These are phyloP conservation scores for Phacellophora camtschatica DNA, from an alignment of 30 jellyfish, hydroid and myxozoan species.

Conservation along the genomic window DNA sequence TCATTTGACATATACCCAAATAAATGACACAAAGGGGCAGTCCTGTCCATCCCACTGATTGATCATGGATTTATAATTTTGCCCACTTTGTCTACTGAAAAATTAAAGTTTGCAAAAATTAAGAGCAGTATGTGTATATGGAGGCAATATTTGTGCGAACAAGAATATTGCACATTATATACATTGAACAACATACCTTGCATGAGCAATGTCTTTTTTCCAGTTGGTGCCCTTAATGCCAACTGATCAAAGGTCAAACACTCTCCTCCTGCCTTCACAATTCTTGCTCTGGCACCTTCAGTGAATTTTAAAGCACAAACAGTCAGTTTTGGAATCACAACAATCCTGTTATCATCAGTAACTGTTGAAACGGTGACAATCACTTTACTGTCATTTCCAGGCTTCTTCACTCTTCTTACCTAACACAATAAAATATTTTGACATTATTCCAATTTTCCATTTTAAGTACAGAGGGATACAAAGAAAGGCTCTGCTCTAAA, in stretches of 20 bases:
- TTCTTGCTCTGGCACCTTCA: conserved; percentile 97
- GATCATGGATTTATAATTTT: no score
- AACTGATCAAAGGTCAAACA: conserved; percentile 94
- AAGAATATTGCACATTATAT: no score
- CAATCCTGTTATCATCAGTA: conserved; percentile 87
- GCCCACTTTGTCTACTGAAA: no score
- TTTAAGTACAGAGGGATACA: no score
- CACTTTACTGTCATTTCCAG: conserved; percentile 82
- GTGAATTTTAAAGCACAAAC: conserved; percentile 94
- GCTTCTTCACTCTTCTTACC: conserved; percentile 89
- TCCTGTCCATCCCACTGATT: no score
- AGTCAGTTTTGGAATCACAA: conserved; percentile 80
- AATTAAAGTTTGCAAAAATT: no score
- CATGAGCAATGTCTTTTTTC: conserved; percentile 89
- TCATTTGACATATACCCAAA: no score
- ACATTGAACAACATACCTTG: conserved; percentile 92
- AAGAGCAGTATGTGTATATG: no score
- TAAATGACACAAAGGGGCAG: no score
- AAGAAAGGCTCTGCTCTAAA: no score
- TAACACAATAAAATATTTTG: background rate
- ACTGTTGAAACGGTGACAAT: conserved; percentile 92
- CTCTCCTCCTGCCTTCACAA: conserved; percentile 96
- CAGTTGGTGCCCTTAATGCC: conserved; percentile 96
- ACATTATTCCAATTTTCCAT: no score
- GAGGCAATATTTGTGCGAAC: no score